Evolutionary conservation across 2,113 vertebrate genomes (phyloP).

Genomic region (Camelus bactrianus): DNA sequence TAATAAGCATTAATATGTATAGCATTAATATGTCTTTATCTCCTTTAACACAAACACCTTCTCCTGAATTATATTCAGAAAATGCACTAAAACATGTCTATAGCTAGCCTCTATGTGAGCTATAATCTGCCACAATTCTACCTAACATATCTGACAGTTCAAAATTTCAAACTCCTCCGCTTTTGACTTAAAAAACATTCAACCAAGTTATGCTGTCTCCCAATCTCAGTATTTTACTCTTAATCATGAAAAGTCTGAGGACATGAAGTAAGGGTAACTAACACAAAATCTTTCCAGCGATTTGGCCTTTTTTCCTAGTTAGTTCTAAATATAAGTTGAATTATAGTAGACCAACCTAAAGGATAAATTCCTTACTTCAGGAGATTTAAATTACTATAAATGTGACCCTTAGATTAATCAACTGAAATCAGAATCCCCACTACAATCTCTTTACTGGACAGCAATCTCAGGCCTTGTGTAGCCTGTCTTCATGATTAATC

Average conservation of each 20-base stretch:
- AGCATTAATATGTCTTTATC: not conserved
- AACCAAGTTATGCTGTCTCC: not conserved
- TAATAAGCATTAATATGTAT: not conserved
- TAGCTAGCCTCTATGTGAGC: not conserved
- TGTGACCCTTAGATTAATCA: not conserved
- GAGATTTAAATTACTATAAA: not conserved
- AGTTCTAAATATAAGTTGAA: not conserved
- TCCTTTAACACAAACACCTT: not conserved
- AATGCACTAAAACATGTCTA: not conserved
- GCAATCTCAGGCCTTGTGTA: not conserved
- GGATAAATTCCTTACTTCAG: not conserved
- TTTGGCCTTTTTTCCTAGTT: not conserved
- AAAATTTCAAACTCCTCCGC: conserved; percentile 43
- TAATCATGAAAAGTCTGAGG: not conserved
- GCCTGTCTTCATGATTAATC: not conserved
- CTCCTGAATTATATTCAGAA: not conserved
- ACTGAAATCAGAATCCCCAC: not conserved
- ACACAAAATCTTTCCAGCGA: not conserved
- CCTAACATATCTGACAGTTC: not conserved
- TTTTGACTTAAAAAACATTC: conserved; percentile 42
- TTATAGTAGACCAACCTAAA: not conserved
- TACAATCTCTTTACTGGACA: not conserved
- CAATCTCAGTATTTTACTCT: not conserved
- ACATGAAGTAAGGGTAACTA: not conserved
- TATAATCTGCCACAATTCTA: not conserved